Conservation (phyloP, 2,113 vertebrate species). For the Tragulus kanchil region DNA sequence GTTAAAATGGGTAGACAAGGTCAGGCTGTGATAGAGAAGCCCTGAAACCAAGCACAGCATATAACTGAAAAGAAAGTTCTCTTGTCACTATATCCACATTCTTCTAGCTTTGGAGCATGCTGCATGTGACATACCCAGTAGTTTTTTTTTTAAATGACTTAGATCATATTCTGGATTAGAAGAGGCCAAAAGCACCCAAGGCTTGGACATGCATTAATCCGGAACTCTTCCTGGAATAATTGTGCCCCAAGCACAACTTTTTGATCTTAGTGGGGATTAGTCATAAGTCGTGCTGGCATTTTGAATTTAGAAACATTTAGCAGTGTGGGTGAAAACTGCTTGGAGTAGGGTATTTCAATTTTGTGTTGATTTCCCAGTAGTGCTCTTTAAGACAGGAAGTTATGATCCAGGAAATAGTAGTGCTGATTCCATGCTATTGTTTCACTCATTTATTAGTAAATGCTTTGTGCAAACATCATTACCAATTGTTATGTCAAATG, state of each 20-base stretch:
- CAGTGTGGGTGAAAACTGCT: background rate
- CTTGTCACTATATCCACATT: background rate
- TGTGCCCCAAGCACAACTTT: background rate
- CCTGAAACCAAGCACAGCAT: conserved; percentile 13
- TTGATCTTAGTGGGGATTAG: background rate
- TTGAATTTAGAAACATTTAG: conserved; percentile 43
- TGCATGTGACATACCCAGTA: background rate
- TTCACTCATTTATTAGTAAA: conserved; percentile 42
- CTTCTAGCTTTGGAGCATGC: background rate
- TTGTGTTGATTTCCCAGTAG: background rate
- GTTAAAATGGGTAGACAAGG: background rate
- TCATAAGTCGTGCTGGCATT: background rate
- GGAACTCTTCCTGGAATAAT: background rate
- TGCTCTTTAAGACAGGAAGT: conserved; percentile 23
- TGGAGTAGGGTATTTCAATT: background rate
- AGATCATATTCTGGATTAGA: conserved; percentile 1
- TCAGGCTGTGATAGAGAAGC: background rate
- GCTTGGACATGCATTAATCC: background rate
- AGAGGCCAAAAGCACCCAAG: background rate
- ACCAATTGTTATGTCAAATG: background rate
- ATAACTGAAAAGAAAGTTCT: conserved; percentile 13
- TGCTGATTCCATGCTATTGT: background rate
- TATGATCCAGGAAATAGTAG: background rate
- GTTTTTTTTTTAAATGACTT: conserved; percentile 23
- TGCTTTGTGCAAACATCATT: background rate